These are phyloP conservation scores for Limnephilus rhombicus DNA, from an alignment of 2,888 invertebrate genomes.

Conservation along the genomic window DNA sequence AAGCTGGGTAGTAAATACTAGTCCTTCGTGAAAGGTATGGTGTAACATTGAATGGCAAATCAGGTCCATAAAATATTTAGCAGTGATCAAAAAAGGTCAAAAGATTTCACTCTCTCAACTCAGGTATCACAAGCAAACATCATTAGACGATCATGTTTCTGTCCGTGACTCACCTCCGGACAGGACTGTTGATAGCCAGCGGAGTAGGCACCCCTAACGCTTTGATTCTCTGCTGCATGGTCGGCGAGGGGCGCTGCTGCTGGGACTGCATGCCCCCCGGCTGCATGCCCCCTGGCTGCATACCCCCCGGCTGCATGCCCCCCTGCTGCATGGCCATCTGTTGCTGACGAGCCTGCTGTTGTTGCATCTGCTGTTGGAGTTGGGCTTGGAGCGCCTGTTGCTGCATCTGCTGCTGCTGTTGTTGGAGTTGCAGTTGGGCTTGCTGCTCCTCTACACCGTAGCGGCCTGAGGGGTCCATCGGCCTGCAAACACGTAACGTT, in stretches of 20 bases:
- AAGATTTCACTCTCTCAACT: not conserved
- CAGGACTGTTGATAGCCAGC: conserved; percentile 91
- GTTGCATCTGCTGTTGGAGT: conserved; percentile 68
- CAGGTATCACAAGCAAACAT: not conserved
- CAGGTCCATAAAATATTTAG: not conserved
- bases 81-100: not conserved
- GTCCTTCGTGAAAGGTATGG: no score
- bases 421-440: conserved; percentile 68
- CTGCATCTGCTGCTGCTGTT: conserved; percentile 69
- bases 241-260: conserved; percentile 82
- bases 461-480: conserved; percentile 68
- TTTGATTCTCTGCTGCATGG: conserved; percentile 94
- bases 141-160: not conserved
- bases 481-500: conserved; percentile 53
- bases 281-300: conserved; percentile 66
- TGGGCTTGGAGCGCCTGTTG: conserved; percentile 68
- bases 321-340: conserved; percentile 61
- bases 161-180: conserved; percentile 83
- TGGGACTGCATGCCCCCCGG: conserved; percentile 61
- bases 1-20: no score
- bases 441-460: conserved; percentile 69
- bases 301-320: conserved; percentile 21
- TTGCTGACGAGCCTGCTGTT: conserved; percentile 67
- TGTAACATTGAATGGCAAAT: not conserved
- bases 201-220: conserved; percentile 94